Evolutionary conservation across 2,113 vertebrate species (phyloP).

Genomic region (Thunnus maccoyii): DNA sequence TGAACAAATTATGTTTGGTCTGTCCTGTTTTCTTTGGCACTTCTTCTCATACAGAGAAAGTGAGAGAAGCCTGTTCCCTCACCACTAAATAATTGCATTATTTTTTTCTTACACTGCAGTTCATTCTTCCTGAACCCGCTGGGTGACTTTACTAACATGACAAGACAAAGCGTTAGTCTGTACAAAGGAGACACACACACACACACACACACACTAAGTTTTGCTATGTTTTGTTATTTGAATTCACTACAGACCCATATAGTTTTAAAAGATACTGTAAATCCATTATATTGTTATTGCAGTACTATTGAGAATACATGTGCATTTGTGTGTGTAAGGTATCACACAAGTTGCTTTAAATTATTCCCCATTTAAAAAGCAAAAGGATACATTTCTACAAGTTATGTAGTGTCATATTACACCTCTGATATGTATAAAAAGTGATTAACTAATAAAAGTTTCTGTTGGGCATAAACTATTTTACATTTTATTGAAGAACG

Average conservation of each 20-base stretch:
- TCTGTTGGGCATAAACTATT: no score
- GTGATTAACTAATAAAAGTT: no score
- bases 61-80: constrained; percentile 27
- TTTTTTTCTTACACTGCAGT: not conserved
- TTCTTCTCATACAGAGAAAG: constrained; percentile 25
- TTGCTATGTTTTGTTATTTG: not conserved
- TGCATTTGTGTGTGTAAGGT: no score
- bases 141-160: constrained; percentile 41
- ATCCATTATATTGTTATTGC: no score
- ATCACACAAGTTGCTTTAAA: no score
- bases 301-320: no score
- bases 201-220: not conserved
- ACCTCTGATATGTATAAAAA: no score
- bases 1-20: constrained; percentile 14
- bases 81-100: constrained; percentile 30
- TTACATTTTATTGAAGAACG: no score
- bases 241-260: not conserved
- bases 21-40: constrained; percentile 31
- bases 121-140: constrained; percentile 47
- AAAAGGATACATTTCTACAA: no score
- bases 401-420: no score
- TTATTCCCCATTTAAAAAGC: not conserved
- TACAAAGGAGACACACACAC: constrained; percentile 2
- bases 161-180: constrained; percentile 26
- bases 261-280: not conserved